Evolutionary conservation across 1,140 invertebrate genomes (phyloP), one percentile per base, ranked within the genome.

Genomic region (Papilio dardanus): DNA sequence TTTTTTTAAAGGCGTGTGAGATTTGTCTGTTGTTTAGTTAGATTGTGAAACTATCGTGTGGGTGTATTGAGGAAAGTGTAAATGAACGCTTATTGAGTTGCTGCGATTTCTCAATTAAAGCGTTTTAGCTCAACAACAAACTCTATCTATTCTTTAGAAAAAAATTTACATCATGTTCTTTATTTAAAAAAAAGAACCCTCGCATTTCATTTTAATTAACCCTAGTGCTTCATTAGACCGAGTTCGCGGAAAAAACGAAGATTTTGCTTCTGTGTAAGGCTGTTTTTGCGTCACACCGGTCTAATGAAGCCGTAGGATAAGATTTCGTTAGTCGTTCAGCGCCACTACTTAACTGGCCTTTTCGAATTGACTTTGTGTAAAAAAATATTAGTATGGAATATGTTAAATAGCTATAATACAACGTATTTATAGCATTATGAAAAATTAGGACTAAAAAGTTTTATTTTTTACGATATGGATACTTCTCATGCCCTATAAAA

Each of bases 51-150:
- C 24, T 10, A 28, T 30, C 8, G 54, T 12, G 54, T 28, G 50
- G 50, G 50, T 24, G 50, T 54, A 54, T 54, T 54, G 50, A 24
- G 50, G 21, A 62, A 62, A 62, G 54, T 62, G 54, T 62, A 62
- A 62, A 62, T 62, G 10, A 62, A 14, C 12, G 30, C 54, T 62
- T 62, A 62, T 62, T 28, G 24, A 62, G 24, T 28, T 62, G 24
- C 24, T 28, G 54, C 54, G 54, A 62, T 62, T 62, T 28, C 54
- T 62, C 24, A 62, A 62, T 62, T 62, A 62, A 62, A 12, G 24
- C 28, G 24, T 62, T 14, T 24, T 28, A 62, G 19, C 21, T 58
- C 30, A 62, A 62, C 50, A 58, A 58, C 54, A 28, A 62, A 10
- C 8, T 54, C 21, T 30, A 62, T 62, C 16, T 62, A 62, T 28